phyloP scores from a whole-genome alignment of 2,113 vertebrate genomes.

The Cercopithecus mona region DNA sequence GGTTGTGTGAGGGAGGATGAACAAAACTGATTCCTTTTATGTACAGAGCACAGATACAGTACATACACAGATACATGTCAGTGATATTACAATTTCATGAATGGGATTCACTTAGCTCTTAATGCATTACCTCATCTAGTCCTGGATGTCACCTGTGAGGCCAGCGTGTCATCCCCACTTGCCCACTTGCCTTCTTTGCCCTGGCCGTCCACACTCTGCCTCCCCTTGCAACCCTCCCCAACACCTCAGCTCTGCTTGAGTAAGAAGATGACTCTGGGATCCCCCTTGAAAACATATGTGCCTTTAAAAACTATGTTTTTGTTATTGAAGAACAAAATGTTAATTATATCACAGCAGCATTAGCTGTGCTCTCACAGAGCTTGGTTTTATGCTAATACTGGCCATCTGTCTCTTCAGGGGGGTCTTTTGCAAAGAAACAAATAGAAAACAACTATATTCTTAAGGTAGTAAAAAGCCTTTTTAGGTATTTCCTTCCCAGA shows the following conservation, averaged over 20 bases:
- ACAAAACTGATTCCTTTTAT: not conserved
- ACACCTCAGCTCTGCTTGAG: not conserved
- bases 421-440: not conserved
- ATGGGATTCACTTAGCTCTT: not conserved
- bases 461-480: not conserved
- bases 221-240: no score
- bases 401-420: not conserved
- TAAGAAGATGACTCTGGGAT: not conserved
- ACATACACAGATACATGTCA: no score
- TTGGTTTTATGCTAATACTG: not conserved
- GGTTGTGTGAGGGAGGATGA: not conserved
- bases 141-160: not conserved
- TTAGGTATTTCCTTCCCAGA: not conserved
- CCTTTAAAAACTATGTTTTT: not conserved
- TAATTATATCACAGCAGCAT: not conserved
- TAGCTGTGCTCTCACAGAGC: rapidly evolving
- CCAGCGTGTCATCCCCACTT: no score
- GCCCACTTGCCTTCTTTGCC: not conserved
- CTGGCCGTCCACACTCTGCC: not conserved
- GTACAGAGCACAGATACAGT: no score
- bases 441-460: not conserved
- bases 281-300: no score
- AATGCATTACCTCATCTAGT: not conserved
- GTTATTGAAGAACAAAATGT: not conserved
- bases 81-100: rapidly evolving